Base-by-base conservation (phyloP, 2,888 invertebrate genomes). In the Leptinotarsa rubiginosa region DNA sequence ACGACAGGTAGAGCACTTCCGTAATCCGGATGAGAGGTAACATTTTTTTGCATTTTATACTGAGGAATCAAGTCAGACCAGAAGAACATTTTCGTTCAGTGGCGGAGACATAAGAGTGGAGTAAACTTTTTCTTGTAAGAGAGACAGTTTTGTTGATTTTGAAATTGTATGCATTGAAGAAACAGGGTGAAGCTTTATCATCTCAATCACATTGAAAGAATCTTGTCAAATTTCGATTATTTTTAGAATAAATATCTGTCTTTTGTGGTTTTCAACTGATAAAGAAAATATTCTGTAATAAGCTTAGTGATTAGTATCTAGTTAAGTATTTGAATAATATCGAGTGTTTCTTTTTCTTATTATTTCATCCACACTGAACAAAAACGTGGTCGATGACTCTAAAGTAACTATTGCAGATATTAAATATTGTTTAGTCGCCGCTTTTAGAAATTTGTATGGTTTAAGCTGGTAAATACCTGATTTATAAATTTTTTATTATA, bases 391-490 rank as follows among this genome's bases (percentile, higher is more conserved):
- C 54, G 18, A 54, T 54, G 54, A 54, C 54, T 54, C 18, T n/a
- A 54, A 18, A 54, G 3, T 54, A 52, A 16, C 18, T 52, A 52
- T 52, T 49, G n/a, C 52, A 16, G 16, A n/a, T 52, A 54, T 54
- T 18, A 3, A 12, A 16, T 18, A 54, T 20, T 54, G 5, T 54
- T 54, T 18, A 18, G 12, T 54, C 18, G 54, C 10, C 7, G 16
- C n/a, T 54, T 54, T 54, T 18, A 12, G 7, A 54, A 20, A 54
- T 54, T 18, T 54, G n/a, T 54, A 18, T 12, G 12, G 54, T 54
- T 54, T 54, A 12, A 31, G 18, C 65, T 82, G 68, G 54, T 18
- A 18, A 18, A 18, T 54, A 7, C 16, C 25, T 31, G 25, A 31
- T 31, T 31, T 31, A 31, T 31, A 49, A 16, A 15, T 3, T 16